phyloP scores from a whole-genome alignment of 2,888 invertebrate species.

The Epinotia nisella region DNA sequence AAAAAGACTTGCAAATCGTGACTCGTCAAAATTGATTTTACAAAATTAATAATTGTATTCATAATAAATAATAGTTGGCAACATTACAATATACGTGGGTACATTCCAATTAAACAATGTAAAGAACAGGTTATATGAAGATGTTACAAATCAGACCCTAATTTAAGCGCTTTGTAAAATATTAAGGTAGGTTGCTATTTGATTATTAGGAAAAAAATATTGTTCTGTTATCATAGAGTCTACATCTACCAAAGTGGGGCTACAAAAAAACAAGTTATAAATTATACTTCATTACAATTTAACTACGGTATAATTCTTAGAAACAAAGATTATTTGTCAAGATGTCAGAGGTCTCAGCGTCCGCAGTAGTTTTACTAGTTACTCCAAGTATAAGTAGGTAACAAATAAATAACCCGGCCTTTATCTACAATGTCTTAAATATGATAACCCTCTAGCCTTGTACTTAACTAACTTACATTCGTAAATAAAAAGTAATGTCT shows the following conservation, averaged over 20 bases:
- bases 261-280: background rate
- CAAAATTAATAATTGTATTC: no score
- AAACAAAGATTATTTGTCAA: constrained; percentile 7
- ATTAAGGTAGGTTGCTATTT: background rate
- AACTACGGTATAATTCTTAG: background rate
- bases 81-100: background rate
- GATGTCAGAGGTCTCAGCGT: constrained; percentile 8
- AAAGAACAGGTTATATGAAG: no score
- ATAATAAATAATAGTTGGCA: background rate
- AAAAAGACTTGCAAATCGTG: background rate
- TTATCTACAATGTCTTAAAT: constrained; percentile 3
- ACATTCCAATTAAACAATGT: background rate
- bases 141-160: no score
- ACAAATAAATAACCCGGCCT: background rate
- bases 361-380: constrained; percentile 6
- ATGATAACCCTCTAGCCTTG: constrained; percentile 1
- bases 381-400: background rate
- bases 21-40: background rate
- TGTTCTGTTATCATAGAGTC: no score
- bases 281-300: constrained; percentile 1
- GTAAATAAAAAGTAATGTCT: constrained; percentile 3
- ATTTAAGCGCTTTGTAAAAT: no score
- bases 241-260: background rate
- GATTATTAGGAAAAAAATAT: no score
- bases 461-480: background rate